Evolutionary conservation across 2,888 invertebrate genomes (phyloP).

Genomic region (Beris morrisii): DNA sequence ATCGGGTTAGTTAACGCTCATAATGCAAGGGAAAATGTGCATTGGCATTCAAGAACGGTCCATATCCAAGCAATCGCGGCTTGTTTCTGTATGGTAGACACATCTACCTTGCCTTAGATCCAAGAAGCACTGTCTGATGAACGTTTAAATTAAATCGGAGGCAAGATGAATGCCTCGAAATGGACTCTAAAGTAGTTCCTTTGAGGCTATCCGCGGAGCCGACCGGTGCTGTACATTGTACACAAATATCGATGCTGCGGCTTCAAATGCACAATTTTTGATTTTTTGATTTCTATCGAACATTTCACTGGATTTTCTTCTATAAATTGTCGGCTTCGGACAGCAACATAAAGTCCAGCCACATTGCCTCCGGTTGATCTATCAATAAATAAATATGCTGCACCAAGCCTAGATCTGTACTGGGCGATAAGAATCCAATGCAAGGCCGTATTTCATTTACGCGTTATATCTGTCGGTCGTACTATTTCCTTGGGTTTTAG

Average conservation of each 20-base stretch:
- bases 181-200: conserved; percentile 2
- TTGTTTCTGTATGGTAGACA: neutral
- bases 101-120: neutral
- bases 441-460: conserved; percentile 23
- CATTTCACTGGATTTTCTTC: conserved; percentile 5
- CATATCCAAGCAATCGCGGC: neutral
- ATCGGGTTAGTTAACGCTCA: conserved; percentile 11
- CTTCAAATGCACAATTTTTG: neutral
- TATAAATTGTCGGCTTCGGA: conserved; percentile 13
- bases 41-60: conserved; percentile 4
- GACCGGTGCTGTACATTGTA: too few species aligned
- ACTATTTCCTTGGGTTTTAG: conserved; percentile 8
- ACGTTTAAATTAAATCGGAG: conserved; percentile 26
- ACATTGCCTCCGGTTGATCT: conserved; percentile 10
- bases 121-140: conserved; percentile 27
- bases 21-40: conserved; percentile 18
- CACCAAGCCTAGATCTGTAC: conserved; percentile 10
- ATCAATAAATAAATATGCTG: conserved; percentile 11
- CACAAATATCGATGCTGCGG: too few species aligned
- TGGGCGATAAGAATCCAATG: conserved; percentile 5
- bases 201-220: too few species aligned
- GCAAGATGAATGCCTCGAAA: conserved; percentile 27
- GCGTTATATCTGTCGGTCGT: conserved; percentile 13
- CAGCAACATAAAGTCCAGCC: conserved; percentile 14
- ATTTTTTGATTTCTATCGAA: conserved; percentile 1